Evolutionary conservation across 2,797 vertebrate genomes (phyloP), one percentile per base, ranked within the genome.

Genomic region (Manis javanica): DNA sequence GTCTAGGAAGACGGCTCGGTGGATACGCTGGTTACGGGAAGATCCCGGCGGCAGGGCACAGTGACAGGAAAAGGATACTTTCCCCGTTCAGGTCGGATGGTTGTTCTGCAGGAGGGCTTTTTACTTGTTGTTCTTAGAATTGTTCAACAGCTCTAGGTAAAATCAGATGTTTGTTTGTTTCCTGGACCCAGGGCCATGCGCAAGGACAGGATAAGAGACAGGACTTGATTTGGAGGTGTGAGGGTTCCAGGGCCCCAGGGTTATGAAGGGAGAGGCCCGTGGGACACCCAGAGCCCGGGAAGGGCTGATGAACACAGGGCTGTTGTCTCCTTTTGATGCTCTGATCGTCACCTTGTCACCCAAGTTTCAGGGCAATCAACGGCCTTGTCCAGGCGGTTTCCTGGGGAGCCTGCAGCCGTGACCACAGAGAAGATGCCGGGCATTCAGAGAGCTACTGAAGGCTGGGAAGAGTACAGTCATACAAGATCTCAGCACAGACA

Each of bases 251-350:
- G 31, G 15, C 3, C 23, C 2, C 19, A 5, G 8, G 21, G 14
- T n/a, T 51, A 31, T 7, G 11, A 63, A 55, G 7, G 18, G 13
- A 57, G 39, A 84, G 7, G 5, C 2, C 34, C 7, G 3, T 53
- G 55, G 34, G 7, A 29, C 21, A 37, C 7, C 5, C 4, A 72
- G 57, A 91, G 11, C 16, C 16, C 5, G 46, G 55, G 31, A 66
- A 53, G 0, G 66, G 18, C 10, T 2, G 7, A 34, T 26, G 4
- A 39, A 24, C 7, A 19, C 0, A 29, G 4, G 34, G 6, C 26
- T 31, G 0, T 46, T 61, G 15, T 63, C 31, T 64, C 13, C 7
- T 23, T 77, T 31, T 61, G 26, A 46, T 49, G 4, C 7, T 79
- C 2, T 7, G 34, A 55, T 68, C 42, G 21, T n/a, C 61, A 13